A percentile compares a stretch with the other conserved stretches of the same genome.
Evolutionary conservation across 2,888 invertebrate genomes (phyloP).

Genomic region (Fragum sueziense): DNA sequence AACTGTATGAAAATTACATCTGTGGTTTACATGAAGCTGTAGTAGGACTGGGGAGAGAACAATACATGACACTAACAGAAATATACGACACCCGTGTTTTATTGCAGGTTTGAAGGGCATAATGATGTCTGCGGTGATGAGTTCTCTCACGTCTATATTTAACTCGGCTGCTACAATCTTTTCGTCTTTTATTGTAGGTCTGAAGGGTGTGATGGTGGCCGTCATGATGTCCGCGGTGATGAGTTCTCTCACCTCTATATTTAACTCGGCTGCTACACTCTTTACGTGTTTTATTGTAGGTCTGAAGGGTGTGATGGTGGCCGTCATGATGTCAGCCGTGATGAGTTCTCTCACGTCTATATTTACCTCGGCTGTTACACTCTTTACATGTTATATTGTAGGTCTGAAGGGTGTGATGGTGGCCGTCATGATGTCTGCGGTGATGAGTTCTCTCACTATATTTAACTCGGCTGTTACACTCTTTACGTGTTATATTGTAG

Average conservation of each 20-base stretch:
- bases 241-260: conserved; percentile 81
- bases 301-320: conserved; percentile 75
- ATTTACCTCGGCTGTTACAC: conserved; percentile 84
- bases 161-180: conserved; percentile 83
- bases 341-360: conserved; percentile 81
- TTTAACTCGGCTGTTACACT: conserved; percentile 84
- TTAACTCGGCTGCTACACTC: conserved; percentile 83
- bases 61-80: too few relatives aligned
- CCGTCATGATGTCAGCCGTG: conserved; percentile 78
- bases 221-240: conserved; percentile 80
- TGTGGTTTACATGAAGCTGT: too few relatives aligned
- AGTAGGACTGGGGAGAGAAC: too few relatives aligned
- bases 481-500: conserved; percentile 75
- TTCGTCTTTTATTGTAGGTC: conserved; percentile 71
- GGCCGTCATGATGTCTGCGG: conserved; percentile 79
- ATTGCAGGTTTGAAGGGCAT: conserved; percentile 72
- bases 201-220: conserved; percentile 77
- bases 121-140: conserved; percentile 78
- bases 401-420: conserved; percentile 76
- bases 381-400: conserved; percentile 74
- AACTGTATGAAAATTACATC: too few relatives aligned
- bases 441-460: conserved; percentile 80
- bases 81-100: too few relatives aligned
- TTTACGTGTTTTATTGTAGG: conserved; percentile 76
- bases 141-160: conserved; percentile 82